These are phyloP conservation scores for Semnornis frantzii DNA, from an alignment of 2,113 vertebrate species.

Conservation along the genomic window DNA sequence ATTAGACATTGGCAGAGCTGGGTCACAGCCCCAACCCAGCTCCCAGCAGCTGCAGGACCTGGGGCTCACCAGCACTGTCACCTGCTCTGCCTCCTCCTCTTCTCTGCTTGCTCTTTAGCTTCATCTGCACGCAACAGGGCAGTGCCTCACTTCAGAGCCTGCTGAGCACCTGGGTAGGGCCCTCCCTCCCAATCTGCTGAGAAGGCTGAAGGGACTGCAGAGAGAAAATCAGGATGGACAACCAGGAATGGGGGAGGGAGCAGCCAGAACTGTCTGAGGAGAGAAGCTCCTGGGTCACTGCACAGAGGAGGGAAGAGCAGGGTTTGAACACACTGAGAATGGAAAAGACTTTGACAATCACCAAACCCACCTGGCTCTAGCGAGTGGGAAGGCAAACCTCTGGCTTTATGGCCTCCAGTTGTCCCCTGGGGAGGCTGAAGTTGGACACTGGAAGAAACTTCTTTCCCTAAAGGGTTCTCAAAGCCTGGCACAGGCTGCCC, in stretches of 20 bases:
- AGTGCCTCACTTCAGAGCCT: not conserved
- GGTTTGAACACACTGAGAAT: not conserved
- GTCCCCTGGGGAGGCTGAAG: too few species aligned
- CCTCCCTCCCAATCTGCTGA: not conserved
- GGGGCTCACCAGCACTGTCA: accelerated
- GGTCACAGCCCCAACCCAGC: not conserved
- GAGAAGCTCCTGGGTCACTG: not conserved
- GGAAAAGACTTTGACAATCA: too few species aligned
- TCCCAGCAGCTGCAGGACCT: accelerated
- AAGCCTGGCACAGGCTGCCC: too few species aligned
- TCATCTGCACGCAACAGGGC: not conserved
- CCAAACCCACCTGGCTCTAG: not conserved
- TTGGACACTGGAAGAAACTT: too few species aligned
- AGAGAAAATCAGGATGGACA: not conserved
- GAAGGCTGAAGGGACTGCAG: not conserved
- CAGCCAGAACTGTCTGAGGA: not conserved
- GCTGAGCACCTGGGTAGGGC: not conserved
- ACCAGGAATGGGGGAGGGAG: not conserved
- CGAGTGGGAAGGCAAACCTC: not conserved
- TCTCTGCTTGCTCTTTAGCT: not conserved
- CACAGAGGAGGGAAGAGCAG: not conserved
- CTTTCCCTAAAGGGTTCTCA: too few species aligned
- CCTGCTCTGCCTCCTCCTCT: not conserved
- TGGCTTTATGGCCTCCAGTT: not conserved
- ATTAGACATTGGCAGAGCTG: not conserved